phyloP scores from a whole-genome alignment of 1,140 invertebrate species.

The Dinoponera quadriceps region DNA sequence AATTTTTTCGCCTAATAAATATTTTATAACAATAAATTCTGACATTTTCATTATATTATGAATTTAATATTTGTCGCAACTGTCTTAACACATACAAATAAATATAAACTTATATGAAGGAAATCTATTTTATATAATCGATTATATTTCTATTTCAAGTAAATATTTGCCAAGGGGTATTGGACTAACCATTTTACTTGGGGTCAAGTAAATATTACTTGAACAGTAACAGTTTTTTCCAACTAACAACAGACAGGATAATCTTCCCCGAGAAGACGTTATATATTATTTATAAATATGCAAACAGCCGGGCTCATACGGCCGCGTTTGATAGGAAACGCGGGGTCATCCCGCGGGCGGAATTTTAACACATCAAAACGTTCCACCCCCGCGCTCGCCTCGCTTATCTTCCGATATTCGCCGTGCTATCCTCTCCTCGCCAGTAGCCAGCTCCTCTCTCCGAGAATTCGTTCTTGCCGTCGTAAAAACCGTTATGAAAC shows the following conservation, averaged over 20 bases:
- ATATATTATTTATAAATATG: neutral
- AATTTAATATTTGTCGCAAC: too few species aligned
- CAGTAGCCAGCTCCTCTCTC: neutral
- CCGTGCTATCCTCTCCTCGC: conserved; percentile 25
- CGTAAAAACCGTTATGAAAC: conserved; percentile 57
- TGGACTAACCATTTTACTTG: too few species aligned
- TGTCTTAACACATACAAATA: too few species aligned
- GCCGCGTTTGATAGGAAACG: conserved; percentile 20
- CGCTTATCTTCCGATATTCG: conserved; percentile 39
- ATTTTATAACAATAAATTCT: too few species aligned
- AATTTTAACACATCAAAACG: conserved; percentile 32
- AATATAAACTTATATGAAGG: too few species aligned
- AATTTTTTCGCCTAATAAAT: too few species aligned
- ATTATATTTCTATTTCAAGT: too few species aligned
- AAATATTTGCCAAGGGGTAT: too few species aligned
- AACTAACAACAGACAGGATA: neutral
- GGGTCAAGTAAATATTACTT: too few species aligned
- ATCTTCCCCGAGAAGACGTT: neutral
- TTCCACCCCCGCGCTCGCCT: neutral
- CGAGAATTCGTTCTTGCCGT: conserved; percentile 48
- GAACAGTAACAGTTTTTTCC: too few species aligned
- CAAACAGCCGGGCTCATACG: conserved; percentile 1
- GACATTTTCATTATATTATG: too few species aligned
- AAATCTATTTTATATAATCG: too few species aligned
- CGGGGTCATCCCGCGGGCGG: neutral